A percentile compares a stretch with the other conserved stretches of the same genome.
Evolutionary conservation across 2,888 invertebrate genomes (phyloP).

Genomic region (Labia minor): DNA sequence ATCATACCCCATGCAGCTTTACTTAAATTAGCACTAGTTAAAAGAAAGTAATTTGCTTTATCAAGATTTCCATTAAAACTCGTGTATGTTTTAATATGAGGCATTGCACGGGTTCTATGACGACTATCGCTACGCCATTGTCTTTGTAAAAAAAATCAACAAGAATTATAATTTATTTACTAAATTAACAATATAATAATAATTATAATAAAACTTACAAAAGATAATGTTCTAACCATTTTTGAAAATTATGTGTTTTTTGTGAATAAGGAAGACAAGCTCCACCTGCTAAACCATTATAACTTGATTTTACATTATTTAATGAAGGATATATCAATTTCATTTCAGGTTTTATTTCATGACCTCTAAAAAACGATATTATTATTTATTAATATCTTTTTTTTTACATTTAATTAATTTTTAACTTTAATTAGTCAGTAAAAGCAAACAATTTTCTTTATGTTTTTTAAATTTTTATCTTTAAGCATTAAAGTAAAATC

Average conservation of each 20-base stretch:
- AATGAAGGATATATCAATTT: not conserved
- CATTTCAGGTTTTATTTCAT: not conserved
- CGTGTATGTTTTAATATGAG: conserved; percentile 88
- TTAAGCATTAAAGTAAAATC: too few relatives aligned
- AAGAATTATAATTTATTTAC: too few relatives aligned
- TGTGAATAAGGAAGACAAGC: conserved; percentile 78
- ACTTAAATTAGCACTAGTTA: conserved; percentile 91
- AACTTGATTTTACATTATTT: conserved; percentile 45
- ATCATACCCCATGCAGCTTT: conserved; percentile 91
- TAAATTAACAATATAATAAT: not conserved
- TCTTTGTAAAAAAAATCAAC: conserved; percentile 39
- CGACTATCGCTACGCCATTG: conserved; percentile 70
- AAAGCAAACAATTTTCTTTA: too few relatives aligned
- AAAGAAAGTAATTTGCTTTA: conserved; percentile 65
- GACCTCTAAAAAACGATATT: not conserved
- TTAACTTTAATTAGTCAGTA: too few relatives aligned
- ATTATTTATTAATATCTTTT: too few relatives aligned
- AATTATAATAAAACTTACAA: conserved; percentile 48
- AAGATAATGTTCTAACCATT: conserved; percentile 65
- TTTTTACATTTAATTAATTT: too few relatives aligned
- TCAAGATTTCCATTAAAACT: conserved; percentile 57
- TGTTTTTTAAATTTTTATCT: too few relatives aligned
- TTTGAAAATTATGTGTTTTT: conserved; percentile 70
- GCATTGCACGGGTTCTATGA: conserved; percentile 70
- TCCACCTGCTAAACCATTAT: conserved; percentile 75